These are phyloP conservation scores for Taeniopygia guttata DNA, from an alignment of 2,797 vertebrate species.

Conservation along the genomic window DNA sequence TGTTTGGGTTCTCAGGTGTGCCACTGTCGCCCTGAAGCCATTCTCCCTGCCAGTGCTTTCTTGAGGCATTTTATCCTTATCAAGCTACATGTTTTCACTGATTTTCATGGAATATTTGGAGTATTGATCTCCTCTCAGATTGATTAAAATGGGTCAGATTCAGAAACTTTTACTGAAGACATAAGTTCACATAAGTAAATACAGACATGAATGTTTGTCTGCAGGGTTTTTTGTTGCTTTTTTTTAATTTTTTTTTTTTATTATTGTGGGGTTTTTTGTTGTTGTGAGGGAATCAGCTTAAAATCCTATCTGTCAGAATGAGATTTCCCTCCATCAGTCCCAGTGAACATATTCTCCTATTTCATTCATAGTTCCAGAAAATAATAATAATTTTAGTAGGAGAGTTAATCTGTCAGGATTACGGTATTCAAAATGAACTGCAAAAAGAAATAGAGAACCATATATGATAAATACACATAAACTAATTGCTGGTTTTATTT, in stretches of 20 bases:
- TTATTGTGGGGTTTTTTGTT: background rate
- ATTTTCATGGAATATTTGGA: background rate
- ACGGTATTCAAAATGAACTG: conserved; percentile 23
- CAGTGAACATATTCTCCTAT: conserved; percentile 18
- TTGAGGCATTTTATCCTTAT: background rate
- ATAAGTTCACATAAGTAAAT: background rate
- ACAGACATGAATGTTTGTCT: background rate
- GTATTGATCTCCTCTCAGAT: background rate
- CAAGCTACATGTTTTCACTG: background rate
- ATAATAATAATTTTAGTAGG: conserved; percentile 21
- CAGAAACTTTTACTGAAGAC: background rate
- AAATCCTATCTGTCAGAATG: background rate
- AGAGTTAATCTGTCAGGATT: conserved; percentile 57
- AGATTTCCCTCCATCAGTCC: conserved; percentile 17
- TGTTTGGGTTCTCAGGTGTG: background rate
- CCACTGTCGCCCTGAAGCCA: background rate
- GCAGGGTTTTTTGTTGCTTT: background rate
- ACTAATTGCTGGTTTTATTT: conserved; percentile 62
- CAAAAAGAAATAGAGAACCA: conserved; percentile 40
- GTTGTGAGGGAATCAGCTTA: background rate
- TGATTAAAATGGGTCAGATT: background rate
- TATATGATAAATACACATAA: conserved; percentile 58
- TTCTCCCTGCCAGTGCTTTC: background rate
- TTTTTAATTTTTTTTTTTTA: background rate
- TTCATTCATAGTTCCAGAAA: conserved; percentile 56